Evolutionary conservation across 2,888 invertebrate species (phyloP).

Genomic region (Uropetala carovei): DNA sequence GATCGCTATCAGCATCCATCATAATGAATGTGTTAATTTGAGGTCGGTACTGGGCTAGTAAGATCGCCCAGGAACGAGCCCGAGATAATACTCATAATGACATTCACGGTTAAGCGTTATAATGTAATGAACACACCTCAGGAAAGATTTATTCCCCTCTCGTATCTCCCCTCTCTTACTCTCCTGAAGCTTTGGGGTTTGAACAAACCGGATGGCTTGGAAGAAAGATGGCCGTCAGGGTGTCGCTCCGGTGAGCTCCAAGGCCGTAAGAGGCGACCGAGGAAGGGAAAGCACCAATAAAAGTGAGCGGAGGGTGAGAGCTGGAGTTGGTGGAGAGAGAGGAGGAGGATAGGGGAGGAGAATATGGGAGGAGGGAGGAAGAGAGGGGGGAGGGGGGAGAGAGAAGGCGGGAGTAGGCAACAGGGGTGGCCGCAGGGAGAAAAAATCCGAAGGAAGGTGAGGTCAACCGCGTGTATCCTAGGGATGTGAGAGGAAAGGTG

Average conservation of each 20-base stretch:
- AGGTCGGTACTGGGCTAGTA: not conserved
- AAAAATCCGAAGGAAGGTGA: conserved; percentile 70
- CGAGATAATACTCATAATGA: conserved; percentile 30
- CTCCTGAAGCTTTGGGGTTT: conserved; percentile 11
- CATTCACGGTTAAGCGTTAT: conserved; percentile 32
- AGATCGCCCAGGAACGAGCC: not conserved
- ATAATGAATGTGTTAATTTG: not conserved
- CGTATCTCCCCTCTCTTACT: conserved; percentile 70
- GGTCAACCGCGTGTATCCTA: conserved; percentile 67
- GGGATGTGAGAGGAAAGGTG: conserved; percentile 39
- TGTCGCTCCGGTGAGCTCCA: conserved; percentile 50
- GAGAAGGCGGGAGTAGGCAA: conserved; percentile 67
- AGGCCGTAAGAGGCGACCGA: conserved; percentile 62
- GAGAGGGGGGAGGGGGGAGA: conserved; percentile 65
- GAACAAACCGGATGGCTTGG: conserved; percentile 42
- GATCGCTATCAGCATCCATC: not conserved
- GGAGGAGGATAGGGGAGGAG: conserved; percentile 66
- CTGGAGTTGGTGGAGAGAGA: conserved; percentile 65
- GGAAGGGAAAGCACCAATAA: conserved; percentile 65
- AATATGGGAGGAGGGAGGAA: conserved; percentile 66
- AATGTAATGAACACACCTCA: conserved; percentile 33
- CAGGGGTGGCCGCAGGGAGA: conserved; percentile 66
- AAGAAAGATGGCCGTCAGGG: conserved; percentile 58
- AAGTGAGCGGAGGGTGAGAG: conserved; percentile 66
- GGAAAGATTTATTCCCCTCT: conserved; percentile 69